Percentiles rank a stretch among this genome's conserved stretches.
Evolutionary conservation across 2,888 invertebrate species (phyloP).

Genomic region (Omphaloscelis lunosa): DNA sequence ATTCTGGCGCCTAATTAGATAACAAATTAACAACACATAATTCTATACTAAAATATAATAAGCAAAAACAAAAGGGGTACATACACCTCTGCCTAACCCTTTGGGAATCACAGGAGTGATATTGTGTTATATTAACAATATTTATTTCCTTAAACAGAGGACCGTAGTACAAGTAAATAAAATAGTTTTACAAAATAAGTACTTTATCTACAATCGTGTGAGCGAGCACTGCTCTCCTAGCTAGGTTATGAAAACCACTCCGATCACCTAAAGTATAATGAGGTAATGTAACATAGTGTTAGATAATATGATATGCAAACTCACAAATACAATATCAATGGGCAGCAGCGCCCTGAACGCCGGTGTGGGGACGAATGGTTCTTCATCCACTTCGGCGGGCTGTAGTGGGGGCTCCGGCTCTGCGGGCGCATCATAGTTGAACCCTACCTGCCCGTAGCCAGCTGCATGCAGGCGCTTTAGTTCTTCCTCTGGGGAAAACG

Average conservation of each 20-base stretch:
- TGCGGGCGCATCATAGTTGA: slow-evolving; percentile 92
- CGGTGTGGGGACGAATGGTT: slow-evolving; percentile 93
- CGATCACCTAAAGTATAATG: too few species aligned
- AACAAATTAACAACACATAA: not conserved
- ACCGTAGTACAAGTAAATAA: too few species aligned
- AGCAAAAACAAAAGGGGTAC: not conserved
- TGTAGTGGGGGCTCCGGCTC: slow-evolving; percentile 88
- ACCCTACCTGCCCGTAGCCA: slow-evolving; percentile 94
- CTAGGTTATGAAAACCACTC: too few species aligned
- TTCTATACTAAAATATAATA: not conserved
- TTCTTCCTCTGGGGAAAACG: slow-evolving; percentile 95
- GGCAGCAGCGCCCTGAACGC: slow-evolving; percentile 93
- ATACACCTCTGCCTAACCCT: not conserved
- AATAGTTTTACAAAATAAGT: too few species aligned
- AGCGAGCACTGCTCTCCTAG: too few species aligned
- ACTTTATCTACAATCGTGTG: too few species aligned
- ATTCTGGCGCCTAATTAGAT: not conserved
- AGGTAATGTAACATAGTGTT: too few species aligned
- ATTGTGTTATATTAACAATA: too few species aligned
- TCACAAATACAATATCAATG: slow-evolving; percentile 93
- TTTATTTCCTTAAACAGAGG: too few species aligned
- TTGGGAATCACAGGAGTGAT: not conserved
- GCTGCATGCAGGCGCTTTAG: slow-evolving; percentile 96
- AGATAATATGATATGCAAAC: slow-evolving; percentile 63
- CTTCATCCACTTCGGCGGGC: slow-evolving; percentile 92